Evolutionary conservation across 2,888 invertebrate species (phyloP).

Genomic region (Apamea sordens): DNA sequence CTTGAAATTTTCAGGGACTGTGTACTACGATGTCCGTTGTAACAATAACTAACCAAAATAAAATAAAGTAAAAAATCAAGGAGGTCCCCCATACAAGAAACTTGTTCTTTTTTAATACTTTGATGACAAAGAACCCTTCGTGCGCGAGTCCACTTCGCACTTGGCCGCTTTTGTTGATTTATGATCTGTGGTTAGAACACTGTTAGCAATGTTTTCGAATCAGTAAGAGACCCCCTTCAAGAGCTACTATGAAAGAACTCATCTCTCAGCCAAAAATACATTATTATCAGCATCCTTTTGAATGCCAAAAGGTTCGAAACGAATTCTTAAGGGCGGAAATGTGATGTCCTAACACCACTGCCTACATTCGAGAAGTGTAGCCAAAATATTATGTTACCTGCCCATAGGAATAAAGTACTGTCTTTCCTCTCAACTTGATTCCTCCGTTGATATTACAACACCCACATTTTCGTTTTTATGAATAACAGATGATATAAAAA

Average conservation of each 20-base stretch:
- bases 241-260: neutral
- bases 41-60: too few relatives aligned
- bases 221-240: neutral
- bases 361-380: neutral
- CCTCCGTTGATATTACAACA: conserved; percentile 11
- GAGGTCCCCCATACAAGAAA: too few relatives aligned
- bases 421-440: conserved; percentile 2
- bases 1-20: too few relatives aligned
- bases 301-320: too few relatives aligned
- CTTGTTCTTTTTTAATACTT: too few relatives aligned
- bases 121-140: too few relatives aligned
- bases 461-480: conserved; percentile 17
- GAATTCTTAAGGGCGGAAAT: too few relatives aligned
- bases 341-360: neutral
- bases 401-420: conserved; percentile 15
- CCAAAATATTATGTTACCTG: conserved; percentile 7
- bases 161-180: too few relatives aligned
- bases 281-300: neutral
- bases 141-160: too few relatives aligned
- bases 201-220: neutral
- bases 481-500: conserved; percentile 24
- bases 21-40: too few relatives aligned
- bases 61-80: too few relatives aligned
- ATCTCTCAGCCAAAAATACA: neutral
- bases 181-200: too few relatives aligned